Base-by-base conservation (phyloP, 2,888 invertebrate species). In the Cephus spinipes region DNA sequence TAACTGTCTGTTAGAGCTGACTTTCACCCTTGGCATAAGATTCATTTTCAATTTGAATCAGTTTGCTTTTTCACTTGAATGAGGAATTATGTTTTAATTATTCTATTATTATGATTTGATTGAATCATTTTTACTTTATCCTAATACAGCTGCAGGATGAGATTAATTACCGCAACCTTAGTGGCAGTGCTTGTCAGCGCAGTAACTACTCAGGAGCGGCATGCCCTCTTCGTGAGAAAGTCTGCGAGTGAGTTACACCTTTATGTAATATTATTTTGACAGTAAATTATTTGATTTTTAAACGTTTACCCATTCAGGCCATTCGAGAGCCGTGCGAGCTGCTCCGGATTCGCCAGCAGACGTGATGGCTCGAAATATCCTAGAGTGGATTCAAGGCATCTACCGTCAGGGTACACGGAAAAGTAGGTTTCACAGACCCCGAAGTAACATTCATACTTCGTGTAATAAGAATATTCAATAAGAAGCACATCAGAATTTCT, bases 351-450 rank as follows among this genome's bases (percentile, higher is more conserved):
- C 89, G 69, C 84, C 88, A 75, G 94, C 94, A 76, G 96, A 96
- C 88, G 94, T 95, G 89, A 95, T 95, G 94, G 95, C 96, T 78
- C 94, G 94, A 90, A 95, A 95, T 88, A 94, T 96, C 83, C 93
- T 96, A 79, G 94, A 95, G 83, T 96, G 96, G 96, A 94, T 96
- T 82, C 95, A 96, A 90, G 95, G 94, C 83, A 93, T 95, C 80
- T 95, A 95, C 88, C 93, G 94, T 83, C 94, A 95, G 87, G 93
- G 93, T 82, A 92, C 92, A 81, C 90, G 93, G 87, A 93, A 92
- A 92, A 92, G 93, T 93, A 92, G 84, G 92, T 90, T 81, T 35
- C 71, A 76, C 36, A 79, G 79, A 73, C 69, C 15, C 40, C 15
- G 40, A 40, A 40, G 40, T 40, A 40, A 40, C 40, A 40, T 6